Conservation (phyloP, 2,113 vertebrate genomes). For the Oenanthe oenanthe region DNA sequence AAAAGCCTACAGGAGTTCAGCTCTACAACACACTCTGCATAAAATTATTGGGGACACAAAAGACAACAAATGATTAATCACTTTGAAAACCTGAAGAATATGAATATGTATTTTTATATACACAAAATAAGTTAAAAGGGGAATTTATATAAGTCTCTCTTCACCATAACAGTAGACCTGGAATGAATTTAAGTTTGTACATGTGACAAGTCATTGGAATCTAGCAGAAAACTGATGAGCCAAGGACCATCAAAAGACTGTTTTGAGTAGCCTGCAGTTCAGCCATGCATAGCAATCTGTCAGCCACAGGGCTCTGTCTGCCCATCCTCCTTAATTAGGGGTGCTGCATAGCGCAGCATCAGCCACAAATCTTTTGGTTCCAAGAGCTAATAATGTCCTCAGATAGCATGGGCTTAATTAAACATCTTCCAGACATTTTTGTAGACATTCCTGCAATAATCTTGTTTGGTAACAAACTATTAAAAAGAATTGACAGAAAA, state of each 20-base stretch:
- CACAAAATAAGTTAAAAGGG: neutral
- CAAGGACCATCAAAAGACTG: neutral
- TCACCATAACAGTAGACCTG: neutral
- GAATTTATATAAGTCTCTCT: neutral
- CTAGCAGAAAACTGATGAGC: conserved; percentile 30
- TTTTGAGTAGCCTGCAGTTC: neutral
- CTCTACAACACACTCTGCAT: neutral
- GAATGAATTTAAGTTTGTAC: neutral
- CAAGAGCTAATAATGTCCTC: conserved; percentile 38
- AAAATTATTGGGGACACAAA: neutral
- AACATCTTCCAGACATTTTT: conserved; percentile 55
- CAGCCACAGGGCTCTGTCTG: conserved; percentile 70
- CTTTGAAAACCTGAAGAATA: neutral
- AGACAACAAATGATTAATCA: neutral
- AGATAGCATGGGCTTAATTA: conserved; percentile 60
- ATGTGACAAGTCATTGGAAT: conserved; percentile 8
- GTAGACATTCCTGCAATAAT: conserved; percentile 63
- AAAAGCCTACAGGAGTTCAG: neutral
- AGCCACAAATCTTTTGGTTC: conserved; percentile 10
- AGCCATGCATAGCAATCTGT: conserved; percentile 73
- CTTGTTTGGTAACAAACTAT: conserved; percentile 47
- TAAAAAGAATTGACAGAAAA: conserved; percentile 64
- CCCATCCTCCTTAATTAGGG: conserved; percentile 81
- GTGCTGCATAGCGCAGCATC: neutral
- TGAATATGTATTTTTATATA: neutral